phyloP scores from a whole-genome alignment of 2,797 vertebrate species.

The Podarcis lilfordi region DNA sequence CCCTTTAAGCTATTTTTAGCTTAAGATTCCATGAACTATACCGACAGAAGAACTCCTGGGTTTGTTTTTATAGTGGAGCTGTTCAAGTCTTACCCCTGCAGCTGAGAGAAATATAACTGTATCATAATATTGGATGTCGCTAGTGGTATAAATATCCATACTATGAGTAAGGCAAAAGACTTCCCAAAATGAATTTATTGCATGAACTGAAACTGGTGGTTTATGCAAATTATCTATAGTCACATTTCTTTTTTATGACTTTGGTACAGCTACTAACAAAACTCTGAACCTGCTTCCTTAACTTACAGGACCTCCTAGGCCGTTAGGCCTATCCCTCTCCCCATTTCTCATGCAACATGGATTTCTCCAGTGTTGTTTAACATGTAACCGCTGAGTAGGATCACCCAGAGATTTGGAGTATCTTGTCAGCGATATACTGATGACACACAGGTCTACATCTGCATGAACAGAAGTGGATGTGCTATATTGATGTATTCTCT shows the following conservation, averaged over 20 bases:
- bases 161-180: neutral
- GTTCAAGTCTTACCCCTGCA: neutral
- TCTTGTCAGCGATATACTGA: too few relatives aligned
- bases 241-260: slow-evolving; percentile 33
- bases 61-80: neutral
- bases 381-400: too few relatives aligned
- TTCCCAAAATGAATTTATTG: neutral
- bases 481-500: too few relatives aligned
- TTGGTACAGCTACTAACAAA: slow-evolving; percentile 52
- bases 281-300: neutral
- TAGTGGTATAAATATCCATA: neutral
- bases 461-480: too few relatives aligned
- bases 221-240: slow-evolving; percentile 35
- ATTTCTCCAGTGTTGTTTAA: too few relatives aligned
- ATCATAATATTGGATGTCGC: neutral
- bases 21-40: slow-evolving; percentile 9
- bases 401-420: too few relatives aligned
- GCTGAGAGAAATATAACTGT: neutral
- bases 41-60: neutral
- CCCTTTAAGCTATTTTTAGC: slow-evolving; percentile 25
- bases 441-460: too few relatives aligned
- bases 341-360: too few relatives aligned
- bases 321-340: neutral
- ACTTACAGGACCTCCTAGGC: neutral
- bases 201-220: slow-evolving; percentile 16